Conservation (phyloP, 1,140 invertebrate genomes). For the Cecropterus lyciades region DNA sequence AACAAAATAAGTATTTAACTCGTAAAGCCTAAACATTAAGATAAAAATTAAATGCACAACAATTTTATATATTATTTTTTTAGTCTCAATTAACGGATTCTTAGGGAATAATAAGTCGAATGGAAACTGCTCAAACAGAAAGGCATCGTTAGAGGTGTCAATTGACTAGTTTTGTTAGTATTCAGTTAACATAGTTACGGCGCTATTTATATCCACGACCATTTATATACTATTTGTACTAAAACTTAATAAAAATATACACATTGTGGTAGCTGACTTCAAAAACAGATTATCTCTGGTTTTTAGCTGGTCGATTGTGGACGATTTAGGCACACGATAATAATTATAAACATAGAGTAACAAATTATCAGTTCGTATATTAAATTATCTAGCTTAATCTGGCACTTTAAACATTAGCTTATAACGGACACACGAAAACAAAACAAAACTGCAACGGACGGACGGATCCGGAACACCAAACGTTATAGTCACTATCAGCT, state of each 20-base stretch:
- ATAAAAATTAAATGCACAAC: background rate
- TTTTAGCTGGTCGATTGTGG: background rate
- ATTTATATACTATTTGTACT: too few relatives aligned
- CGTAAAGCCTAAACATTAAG: too few relatives aligned
- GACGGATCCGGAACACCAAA: constrained; percentile 25
- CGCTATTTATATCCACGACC: background rate
- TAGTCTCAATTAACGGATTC: background rate
- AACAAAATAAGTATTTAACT: too few relatives aligned
- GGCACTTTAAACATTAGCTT: constrained; percentile 4
- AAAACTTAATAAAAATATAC: too few relatives aligned
- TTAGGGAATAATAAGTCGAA: background rate
- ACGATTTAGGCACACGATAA: constrained; percentile 4
- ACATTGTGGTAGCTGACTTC: too few relatives aligned
- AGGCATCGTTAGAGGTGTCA: constrained; percentile 45
- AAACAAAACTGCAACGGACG: constrained; percentile 22
- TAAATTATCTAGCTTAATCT: constrained; percentile 17
- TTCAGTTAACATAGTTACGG: background rate
- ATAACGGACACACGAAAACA: constrained; percentile 9
- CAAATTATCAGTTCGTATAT: background rate
- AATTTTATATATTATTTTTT: background rate
- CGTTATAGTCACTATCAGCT: constrained; percentile 33
- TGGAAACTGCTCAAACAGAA: background rate
- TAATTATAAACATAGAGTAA: background rate
- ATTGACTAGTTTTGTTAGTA: constrained; percentile 63
- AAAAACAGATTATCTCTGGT: too few relatives aligned